phyloP scores from a whole-genome alignment of 2,797 vertebrate genomes.

The Crocodylus rhombifer region DNA sequence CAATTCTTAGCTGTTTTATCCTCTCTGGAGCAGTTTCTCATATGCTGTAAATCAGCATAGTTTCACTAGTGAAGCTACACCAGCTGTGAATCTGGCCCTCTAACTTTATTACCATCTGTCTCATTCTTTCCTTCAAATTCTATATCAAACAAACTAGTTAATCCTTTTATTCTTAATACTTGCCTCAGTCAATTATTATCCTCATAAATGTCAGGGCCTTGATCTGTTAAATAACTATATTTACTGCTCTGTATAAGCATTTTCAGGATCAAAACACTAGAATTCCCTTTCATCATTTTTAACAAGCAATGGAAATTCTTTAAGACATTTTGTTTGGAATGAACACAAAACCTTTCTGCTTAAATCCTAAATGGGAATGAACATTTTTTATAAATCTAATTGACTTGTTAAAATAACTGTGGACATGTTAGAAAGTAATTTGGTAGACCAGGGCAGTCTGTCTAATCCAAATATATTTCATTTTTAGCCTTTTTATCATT shows the following conservation, averaged over 20 bases:
- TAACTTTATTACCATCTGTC: background rate
- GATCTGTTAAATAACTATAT: background rate
- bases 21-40: background rate
- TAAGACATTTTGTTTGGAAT: background rate
- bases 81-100: background rate
- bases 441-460: background rate
- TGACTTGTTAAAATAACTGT: background rate
- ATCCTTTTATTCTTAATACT: background rate
- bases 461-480: background rate
- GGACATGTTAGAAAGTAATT: background rate
- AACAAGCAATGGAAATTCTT: background rate
- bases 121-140: background rate
- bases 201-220: background rate
- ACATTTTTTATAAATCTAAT: background rate
- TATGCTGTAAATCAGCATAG: background rate
- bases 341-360: background rate
- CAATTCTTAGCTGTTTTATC: background rate
- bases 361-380: background rate
- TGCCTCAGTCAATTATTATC: background rate
- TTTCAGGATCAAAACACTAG: background rate
- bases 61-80: accelerated
- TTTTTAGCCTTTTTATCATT: background rate
- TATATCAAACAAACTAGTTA: background rate
- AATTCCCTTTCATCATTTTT: background rate
- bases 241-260: background rate